phyloP scores from a whole-genome alignment of 2,113 vertebrate species.

The Actenoides hombroni region DNA sequence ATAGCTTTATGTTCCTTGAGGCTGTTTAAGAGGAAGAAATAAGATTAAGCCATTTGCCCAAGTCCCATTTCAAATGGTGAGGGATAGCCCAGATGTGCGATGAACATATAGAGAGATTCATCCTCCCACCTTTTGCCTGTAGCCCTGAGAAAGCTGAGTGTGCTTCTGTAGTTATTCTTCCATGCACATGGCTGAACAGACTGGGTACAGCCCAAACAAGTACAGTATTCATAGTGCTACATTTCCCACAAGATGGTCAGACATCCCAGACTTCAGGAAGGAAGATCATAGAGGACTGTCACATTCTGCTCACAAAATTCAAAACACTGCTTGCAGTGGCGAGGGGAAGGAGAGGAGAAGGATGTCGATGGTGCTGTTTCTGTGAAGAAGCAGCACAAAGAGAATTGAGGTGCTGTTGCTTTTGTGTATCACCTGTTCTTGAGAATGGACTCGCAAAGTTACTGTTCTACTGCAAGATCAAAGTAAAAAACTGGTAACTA shows the following conservation, averaged over 20 bases:
- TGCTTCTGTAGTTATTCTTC: not conserved
- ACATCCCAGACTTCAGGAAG: not conserved
- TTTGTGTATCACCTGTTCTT: not conserved
- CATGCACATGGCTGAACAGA: accelerated
- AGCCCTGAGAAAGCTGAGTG: not conserved
- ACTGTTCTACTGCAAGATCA: accelerated
- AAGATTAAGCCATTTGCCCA: not conserved
- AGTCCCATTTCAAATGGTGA: not conserved
- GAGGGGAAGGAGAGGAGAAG: not conserved
- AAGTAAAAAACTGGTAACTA: not conserved
- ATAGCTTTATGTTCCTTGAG: not conserved
- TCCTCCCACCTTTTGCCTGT: not conserved
- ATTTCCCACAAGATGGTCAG: not conserved
- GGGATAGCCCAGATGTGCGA: not conserved
- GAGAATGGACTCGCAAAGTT: not conserved
- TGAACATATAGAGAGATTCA: not conserved
- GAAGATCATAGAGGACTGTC: not conserved
- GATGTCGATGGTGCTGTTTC: not conserved
- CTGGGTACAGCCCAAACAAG: not conserved
- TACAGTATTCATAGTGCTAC: not conserved
- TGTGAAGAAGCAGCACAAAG: not conserved
- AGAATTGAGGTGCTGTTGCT: not conserved
- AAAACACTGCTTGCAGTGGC: not conserved
- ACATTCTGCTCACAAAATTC: not conserved
- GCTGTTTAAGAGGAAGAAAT: not conserved